Base-by-base conservation (phyloP, 2,797 vertebrate genomes). In the Ptychadena robeensis region DNA sequence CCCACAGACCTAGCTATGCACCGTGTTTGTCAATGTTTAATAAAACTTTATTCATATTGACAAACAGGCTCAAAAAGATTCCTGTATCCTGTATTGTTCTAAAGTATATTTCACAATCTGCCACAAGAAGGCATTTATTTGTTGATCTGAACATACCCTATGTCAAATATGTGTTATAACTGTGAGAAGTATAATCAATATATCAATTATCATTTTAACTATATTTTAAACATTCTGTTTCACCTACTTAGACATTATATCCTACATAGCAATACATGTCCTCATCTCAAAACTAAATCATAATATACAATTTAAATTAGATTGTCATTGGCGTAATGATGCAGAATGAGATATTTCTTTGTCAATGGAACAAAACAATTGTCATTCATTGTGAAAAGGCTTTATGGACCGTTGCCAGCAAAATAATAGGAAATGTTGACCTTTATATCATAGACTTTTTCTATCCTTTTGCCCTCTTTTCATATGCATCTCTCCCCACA, bases 391-490 rank as follows among this genome's bases (percentile, higher is more conserved):
- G 93, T 93, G 93, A 96, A 94, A 93, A 94, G 94, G 93, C 94
- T 94, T 96, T 96, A 95, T 92, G 93, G 92, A 91, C 92, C 92
- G 92, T 93, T 90, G 89, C 94, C 94, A 90, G 92, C 91, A 90
- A 90, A 92, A 95, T 95, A 96, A 93, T 94, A 93, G 95, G 93
- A 93, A 93, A 94, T 91, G 95, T 94, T 97, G 96, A 98, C 97
- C 96, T 98, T 98, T 97, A 93, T 95, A 93, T 95, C 93, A 92
- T 85, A 94, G 94, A 90, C 90, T 91, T 91, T 88, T 69, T 91
- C 91, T 89, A 90, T 88, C 76, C 89, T 66, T 88, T 86, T 91
- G 89, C 90, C 92, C 92, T 94, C 86, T 90, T 93, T 92, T 93
- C 92, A 90, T 92, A 93, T 89, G 93, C 90, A 87, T 92, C 86